Evolutionary conservation across 1,140 invertebrate species (phyloP), one percentile per base, ranked within the genome.

Genomic region (Octopus bimaculoides): DNA sequence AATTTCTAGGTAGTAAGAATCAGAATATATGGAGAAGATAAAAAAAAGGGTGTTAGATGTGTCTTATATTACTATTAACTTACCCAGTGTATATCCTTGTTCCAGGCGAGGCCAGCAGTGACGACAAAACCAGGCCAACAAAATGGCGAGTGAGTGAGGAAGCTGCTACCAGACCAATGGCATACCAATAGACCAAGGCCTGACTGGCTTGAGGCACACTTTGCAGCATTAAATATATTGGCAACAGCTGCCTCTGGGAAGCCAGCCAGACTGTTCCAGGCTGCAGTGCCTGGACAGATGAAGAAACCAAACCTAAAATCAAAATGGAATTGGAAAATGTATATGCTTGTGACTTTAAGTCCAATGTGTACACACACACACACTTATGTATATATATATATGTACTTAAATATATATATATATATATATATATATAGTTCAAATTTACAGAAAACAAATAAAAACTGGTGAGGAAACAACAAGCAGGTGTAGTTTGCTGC

Each of bases 91-190:
- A 91, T 91, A 52, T 89, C 87, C 78, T 92, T 91, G 85, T 94
- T 94, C 93, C 93, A 94, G 0, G 92, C 82, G 41, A 94, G 87
- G 61, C 93, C 93, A 80, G 93, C 92, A n/a, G 90, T 91, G 66
- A 93, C 90, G 12, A 94, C 83, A 83, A 93, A 92, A 0, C 93
- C 93, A n/a, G 93, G 92, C 93, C 93, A 93, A 56, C 92, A 91
- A 85, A 94, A 94, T 26, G 92, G 89, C 81, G 92, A 91, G 53
- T 93, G 92, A 6, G 93, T 93, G 54, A 94, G 88, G 83, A 93
- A 92, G 85, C 92, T 93, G 82, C 91, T 92, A 61, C 93, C 93
- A 17, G 93, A 92, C 93, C 93, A 94, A 82, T 94, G 92, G 79
- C 93, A 93, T 5, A 93, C 90, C 7, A 94, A 88, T 56, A 93